Conservation (phyloP, 2,113 vertebrate genomes). For the Pangasianodon hypophthalmus region DNA sequence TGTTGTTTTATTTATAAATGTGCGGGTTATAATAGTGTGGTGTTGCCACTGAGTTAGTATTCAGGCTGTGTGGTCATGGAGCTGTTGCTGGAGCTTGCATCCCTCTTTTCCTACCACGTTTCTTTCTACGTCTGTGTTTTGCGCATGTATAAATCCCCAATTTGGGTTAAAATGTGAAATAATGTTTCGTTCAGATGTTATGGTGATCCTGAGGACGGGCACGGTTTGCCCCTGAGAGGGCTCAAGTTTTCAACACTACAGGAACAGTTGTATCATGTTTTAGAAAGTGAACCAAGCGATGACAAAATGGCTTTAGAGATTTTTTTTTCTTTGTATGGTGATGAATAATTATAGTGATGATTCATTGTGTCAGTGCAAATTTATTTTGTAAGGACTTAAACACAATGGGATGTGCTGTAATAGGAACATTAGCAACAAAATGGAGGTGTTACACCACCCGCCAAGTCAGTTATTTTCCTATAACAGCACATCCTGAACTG, state of each 20-base stretch:
- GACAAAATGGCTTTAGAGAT: neutral
- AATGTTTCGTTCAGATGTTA: neutral
- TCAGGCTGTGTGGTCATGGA: neutral
- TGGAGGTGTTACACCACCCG: neutral
- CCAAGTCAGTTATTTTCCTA: neutral
- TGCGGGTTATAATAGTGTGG: neutral
- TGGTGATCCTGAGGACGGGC: neutral
- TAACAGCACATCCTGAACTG: neutral
- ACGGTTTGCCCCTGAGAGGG: neutral
- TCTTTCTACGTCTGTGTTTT: neutral
- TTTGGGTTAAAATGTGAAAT: neutral
- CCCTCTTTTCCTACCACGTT: neutral
- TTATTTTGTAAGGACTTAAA: neutral
- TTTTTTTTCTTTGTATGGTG: neutral
- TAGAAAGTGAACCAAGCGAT: neutral
- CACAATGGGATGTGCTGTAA: neutral
- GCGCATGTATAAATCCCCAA: neutral
- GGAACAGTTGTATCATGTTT: neutral
- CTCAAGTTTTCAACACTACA: neutral
- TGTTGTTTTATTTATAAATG: neutral
- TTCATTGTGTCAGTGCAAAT: neutral
- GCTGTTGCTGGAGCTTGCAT: neutral
- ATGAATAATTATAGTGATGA: neutral
- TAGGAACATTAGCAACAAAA: neutral
- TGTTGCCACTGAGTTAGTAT: neutral